A percentile compares a stretch with the other conserved stretches of the same genome.
Evolutionary conservation across 2,888 invertebrate species (phyloP).

Genomic region (Euspilapteryx auroguttella): DNA sequence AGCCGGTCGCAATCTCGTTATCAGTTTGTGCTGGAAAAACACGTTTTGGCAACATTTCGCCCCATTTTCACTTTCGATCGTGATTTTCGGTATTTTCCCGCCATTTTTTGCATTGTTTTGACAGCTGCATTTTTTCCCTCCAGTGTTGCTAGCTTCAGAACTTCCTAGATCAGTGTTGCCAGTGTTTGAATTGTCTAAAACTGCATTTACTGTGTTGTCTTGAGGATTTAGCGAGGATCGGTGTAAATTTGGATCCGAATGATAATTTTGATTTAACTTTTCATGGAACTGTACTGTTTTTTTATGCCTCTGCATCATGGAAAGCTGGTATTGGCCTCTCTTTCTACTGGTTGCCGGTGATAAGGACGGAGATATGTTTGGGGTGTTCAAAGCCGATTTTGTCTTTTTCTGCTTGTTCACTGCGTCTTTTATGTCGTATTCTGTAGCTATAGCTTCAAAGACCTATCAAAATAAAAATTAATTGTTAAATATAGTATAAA

Average conservation of each 20-base stretch:
- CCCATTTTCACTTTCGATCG: slow-evolving; percentile 5
- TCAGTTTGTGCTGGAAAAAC: slow-evolving; percentile 27
- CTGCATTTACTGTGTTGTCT: no score
- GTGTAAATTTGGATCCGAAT: slow-evolving; percentile 41
- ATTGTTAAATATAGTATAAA: neutral
- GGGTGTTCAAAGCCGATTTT: no score
- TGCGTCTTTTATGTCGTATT: slow-evolving; percentile 38
- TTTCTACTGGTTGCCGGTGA: no score
- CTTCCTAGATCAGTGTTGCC: no score
- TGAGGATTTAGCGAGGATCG: slow-evolving; percentile 13
- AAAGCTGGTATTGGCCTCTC: slow-evolving; percentile 41
- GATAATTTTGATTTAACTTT: slow-evolving; percentile 22
- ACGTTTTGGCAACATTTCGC: slow-evolving; percentile 18
- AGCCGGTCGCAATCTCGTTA: slow-evolving; percentile 29
- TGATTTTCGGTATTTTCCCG: slow-evolving; percentile 10
- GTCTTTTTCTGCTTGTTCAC: no score
- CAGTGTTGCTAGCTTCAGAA: slow-evolving; percentile 15
- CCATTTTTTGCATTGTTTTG: no score
- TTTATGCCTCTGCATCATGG: slow-evolving; percentile 29
- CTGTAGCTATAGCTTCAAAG: slow-evolving; percentile 46
- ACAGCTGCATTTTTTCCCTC: no score
- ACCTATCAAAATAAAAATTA: slow-evolving; percentile 19
- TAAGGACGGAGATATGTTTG: no score
- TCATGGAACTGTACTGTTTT: slow-evolving; percentile 26
- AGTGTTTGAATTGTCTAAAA: no score